Conservation (phyloP, 1,140 invertebrate genomes). For the Marisa cornuarietis region DNA sequence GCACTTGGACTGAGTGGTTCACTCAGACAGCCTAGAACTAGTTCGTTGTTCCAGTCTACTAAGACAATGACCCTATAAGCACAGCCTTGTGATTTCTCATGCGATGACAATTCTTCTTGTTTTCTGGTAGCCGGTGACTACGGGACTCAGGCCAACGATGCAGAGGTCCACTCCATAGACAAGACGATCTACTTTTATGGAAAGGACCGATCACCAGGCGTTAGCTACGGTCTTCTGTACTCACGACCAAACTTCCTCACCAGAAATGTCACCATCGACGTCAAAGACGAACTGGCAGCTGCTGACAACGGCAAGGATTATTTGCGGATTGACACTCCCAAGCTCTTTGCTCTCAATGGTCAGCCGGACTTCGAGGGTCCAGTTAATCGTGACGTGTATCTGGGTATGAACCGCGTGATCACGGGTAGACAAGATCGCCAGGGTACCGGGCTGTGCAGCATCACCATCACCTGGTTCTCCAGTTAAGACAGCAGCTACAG, state of each 20-base stretch:
- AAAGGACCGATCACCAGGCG: not conserved
- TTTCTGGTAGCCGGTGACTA: constrained; percentile 4
- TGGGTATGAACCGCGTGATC: not conserved
- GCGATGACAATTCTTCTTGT: no score
- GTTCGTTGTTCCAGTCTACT: no score
- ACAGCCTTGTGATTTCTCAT: no score
- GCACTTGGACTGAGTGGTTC: no score
- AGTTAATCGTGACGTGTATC: constrained; percentile 6
- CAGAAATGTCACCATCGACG: not conserved
- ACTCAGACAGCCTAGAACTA: no score
- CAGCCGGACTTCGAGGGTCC: not conserved
- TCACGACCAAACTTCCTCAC: not conserved
- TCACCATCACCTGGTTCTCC: not conserved
- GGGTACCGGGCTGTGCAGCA: constrained; percentile 10
- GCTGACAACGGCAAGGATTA: not conserved
- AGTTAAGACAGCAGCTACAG: no score
- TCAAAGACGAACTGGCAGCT: not conserved
- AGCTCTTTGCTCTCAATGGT: constrained; percentile 9
- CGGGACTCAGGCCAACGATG: constrained; percentile 12
- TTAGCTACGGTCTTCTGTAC: constrained; percentile 4
- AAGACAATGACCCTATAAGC: no score
- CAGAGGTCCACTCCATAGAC: constrained; percentile 13
- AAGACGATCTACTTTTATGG: not conserved
- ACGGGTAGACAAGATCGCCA: not conserved
- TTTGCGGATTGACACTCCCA: not conserved